Evolutionary conservation across 2,113 vertebrate species (phyloP).

Genomic region (Rhombomys opimus): DNA sequence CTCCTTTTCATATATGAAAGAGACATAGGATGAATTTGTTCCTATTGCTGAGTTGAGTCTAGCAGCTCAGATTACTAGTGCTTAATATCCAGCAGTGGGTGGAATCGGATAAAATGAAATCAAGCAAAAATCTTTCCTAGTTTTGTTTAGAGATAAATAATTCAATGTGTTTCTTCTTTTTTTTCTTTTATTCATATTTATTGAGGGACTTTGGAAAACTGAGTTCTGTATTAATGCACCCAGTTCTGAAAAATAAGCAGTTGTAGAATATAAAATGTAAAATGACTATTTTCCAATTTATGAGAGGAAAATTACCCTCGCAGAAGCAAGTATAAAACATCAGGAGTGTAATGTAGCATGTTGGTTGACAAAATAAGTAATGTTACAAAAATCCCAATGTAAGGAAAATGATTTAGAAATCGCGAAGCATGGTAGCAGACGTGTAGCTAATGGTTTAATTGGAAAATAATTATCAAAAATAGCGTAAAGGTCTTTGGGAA

Average conservation of each 20-base stretch:
- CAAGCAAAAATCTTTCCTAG: background rate
- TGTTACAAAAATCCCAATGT: background rate
- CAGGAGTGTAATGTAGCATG: slow-evolving; percentile 3
- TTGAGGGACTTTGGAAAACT: slow-evolving; percentile 47
- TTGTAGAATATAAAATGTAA: slow-evolving; percentile 37
- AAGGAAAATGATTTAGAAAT: slow-evolving; percentile 7
- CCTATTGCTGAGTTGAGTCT: background rate
- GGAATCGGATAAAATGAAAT: background rate
- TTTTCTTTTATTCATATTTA: slow-evolving; percentile 57
- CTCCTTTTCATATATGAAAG: slow-evolving; percentile 15
- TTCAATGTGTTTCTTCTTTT: slow-evolving; percentile 29
- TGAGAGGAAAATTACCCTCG: slow-evolving; percentile 40
- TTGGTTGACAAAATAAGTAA: slow-evolving; percentile 53
- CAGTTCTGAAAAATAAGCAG: background rate
- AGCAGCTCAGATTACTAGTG: background rate
- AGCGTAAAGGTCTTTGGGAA: background rate
- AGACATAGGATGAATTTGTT: background rate
- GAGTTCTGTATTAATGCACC: slow-evolving; percentile 16
- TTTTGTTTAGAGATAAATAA: slow-evolving; percentile 43
- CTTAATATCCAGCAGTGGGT: background rate
- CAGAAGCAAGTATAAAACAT: background rate
- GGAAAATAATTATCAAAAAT: slow-evolving; percentile 9
- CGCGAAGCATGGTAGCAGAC: background rate
- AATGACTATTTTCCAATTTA: slow-evolving; percentile 53
- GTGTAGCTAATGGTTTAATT: background rate